Conservation (phyloP, 2,797 vertebrate genomes). For the Knipowitschia caucasica region DNA sequence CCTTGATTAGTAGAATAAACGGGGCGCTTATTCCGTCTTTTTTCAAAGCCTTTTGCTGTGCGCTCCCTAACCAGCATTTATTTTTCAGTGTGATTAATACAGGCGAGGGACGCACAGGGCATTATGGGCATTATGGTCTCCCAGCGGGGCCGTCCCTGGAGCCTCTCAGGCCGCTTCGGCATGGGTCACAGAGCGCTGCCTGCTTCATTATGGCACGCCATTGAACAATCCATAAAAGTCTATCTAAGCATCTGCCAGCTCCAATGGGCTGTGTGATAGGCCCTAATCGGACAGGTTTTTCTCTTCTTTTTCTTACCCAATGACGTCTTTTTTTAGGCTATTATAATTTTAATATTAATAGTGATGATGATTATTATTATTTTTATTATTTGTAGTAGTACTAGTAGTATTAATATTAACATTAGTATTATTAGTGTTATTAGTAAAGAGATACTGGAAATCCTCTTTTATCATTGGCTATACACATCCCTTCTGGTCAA, state of each 20-base stretch:
- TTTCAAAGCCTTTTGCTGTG: slow-evolving; percentile 10
- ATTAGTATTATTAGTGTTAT: background rate
- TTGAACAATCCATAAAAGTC: slow-evolving; percentile 98
- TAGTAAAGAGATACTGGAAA: slow-evolving; percentile 19
- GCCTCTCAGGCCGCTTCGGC: slow-evolving; percentile 86
- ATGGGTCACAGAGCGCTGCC: slow-evolving; percentile 84
- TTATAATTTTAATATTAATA: too few species aligned
- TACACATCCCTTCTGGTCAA: slow-evolving; percentile 52
- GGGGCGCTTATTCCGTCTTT: slow-evolving; percentile 62
- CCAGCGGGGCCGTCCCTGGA: slow-evolving; percentile 85
- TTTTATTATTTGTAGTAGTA: slow-evolving; percentile 13
- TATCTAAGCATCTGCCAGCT: slow-evolving; percentile 98
- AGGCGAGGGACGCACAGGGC: slow-evolving; percentile 76
- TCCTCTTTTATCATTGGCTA: slow-evolving; percentile 16
- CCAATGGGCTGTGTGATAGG: slow-evolving; percentile 89
- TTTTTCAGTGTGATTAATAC: slow-evolving; percentile 95
- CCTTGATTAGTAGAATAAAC: slow-evolving; percentile 72
- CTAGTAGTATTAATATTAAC: slow-evolving; percentile 1
- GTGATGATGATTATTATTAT: slow-evolving; percentile 12
- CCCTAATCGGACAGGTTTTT: slow-evolving; percentile 82
- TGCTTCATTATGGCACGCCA: slow-evolving; percentile 93
- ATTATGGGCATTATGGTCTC: slow-evolving; percentile 91
- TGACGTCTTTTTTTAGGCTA: too few species aligned
- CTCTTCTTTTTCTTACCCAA: slow-evolving; percentile 71
- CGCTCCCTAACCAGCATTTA: slow-evolving; percentile 78